A percentile compares a stretch with the other conserved stretches of the same genome.
Evolutionary conservation across 2,113 vertebrate species (phyloP).

Genomic region (Geothlypis trichas): DNA sequence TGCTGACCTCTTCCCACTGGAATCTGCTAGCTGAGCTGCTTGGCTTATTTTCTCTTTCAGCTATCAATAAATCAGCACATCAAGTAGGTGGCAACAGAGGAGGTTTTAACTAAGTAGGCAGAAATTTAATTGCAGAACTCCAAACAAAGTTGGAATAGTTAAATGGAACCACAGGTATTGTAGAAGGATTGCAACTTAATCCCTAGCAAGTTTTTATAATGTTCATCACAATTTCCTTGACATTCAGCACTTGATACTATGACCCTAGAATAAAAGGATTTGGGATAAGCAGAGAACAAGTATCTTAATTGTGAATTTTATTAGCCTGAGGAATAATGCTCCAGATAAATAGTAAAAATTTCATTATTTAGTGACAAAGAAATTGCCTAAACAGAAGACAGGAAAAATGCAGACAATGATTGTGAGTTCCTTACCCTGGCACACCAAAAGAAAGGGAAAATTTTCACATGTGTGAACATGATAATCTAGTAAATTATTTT

Average conservation of each 20-base stretch:
- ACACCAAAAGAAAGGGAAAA: not conserved
- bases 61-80: not conserved
- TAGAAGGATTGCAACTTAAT: not conserved
- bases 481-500: not conserved
- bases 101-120: not conserved
- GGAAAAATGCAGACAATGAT: not conserved
- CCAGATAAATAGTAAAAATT: not conserved
- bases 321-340: not conserved
- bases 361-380: not conserved
- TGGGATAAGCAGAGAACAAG: not conserved
- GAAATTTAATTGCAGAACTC: constrained; percentile 1
- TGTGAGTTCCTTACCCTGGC: not conserved
- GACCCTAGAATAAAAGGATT: not conserved
- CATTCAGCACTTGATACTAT: not conserved
- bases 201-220: not conserved
- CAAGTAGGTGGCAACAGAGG: not conserved
- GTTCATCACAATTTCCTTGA: not conserved
- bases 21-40: not conserved
- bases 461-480: not conserved
- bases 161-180: not conserved
- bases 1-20: not conserved
- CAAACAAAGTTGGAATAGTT: not conserved
- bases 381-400: not conserved
- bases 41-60: constrained; percentile 6
- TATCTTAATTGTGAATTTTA: not conserved